Conservation (phyloP, 1,140 invertebrate species). For the Drosophila lacteicornis region DNA sequence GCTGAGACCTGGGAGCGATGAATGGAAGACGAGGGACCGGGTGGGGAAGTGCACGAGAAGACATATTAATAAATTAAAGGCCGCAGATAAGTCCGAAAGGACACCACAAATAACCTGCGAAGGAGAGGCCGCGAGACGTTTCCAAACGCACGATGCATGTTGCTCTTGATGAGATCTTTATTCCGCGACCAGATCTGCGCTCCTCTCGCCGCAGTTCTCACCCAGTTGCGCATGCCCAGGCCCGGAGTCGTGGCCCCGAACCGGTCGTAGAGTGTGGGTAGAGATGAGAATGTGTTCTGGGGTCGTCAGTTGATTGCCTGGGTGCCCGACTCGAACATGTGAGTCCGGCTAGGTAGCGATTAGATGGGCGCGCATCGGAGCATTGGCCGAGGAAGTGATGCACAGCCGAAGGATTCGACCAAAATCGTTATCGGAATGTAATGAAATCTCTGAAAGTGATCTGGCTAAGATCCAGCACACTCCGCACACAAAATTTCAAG, state of each 20-base stretch:
- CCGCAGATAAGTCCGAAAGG: conserved; percentile 73
- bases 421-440: conserved; percentile 44
- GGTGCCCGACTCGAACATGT: conserved; percentile 38
- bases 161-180: conserved; percentile 81
- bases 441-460: conserved; percentile 37
- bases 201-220: not conserved
- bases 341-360: conserved; percentile 51
- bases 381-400: conserved; percentile 15
- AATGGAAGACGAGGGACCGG: conserved; percentile 11
- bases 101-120: conserved; percentile 60
- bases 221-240: conserved; percentile 32
- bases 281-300: conserved; percentile 26
- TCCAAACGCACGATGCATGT: conserved; percentile 63
- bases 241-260: conserved; percentile 9
- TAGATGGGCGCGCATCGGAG: conserved; percentile 49
- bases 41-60: conserved; percentile 66
- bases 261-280: conserved; percentile 46
- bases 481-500: not conserved
- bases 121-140: conserved; percentile 4
- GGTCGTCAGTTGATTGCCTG: conserved; percentile 57
- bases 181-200: conserved; percentile 46
- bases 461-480: not conserved
- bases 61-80: conserved; percentile 82
- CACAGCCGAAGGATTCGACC: conserved; percentile 18
- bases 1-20: conserved; percentile 1